Evolutionary conservation across 1,140 invertebrate species (phyloP).

Genomic region (Platorchestia sp.): DNA sequence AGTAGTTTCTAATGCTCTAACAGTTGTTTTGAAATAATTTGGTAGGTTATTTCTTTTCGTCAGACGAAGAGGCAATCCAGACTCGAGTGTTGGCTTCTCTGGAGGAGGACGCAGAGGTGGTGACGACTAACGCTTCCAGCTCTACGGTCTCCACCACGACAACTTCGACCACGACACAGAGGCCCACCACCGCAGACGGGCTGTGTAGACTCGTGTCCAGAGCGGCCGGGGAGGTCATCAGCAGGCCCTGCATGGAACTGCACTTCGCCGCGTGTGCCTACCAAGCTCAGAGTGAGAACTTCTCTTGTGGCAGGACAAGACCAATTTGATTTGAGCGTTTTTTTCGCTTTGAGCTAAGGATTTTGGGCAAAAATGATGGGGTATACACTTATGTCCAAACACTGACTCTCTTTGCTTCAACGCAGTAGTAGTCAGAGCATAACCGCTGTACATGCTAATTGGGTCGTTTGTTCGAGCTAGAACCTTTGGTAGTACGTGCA

Average conservation of each 20-base stretch:
- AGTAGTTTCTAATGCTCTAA: neutral
- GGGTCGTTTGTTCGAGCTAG: too few species aligned
- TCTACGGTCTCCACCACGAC: neutral
- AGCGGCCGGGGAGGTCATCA: conserved; percentile 54
- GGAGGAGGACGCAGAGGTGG: neutral
- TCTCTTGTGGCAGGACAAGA: neutral
- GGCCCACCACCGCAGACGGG: conserved; percentile 24
- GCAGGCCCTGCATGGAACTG: conserved; percentile 58
- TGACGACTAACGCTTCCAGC: neutral
- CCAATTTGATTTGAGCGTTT: too few species aligned
- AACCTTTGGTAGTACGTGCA: too few species aligned
- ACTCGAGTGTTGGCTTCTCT: neutral
- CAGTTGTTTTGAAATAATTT: neutral
- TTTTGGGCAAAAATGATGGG: too few species aligned
- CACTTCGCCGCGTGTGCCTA: conserved; percentile 59
- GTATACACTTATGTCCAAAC: too few species aligned
- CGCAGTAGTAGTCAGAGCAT: neutral
- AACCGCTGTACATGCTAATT: neutral
- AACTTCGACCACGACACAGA: conserved; percentile 15
- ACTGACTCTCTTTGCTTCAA: too few species aligned
- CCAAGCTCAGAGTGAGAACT: conserved; percentile 57
- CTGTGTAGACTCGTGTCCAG: conserved; percentile 61
- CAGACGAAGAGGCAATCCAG: neutral
- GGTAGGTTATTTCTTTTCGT: neutral
- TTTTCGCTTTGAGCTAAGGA: too few species aligned